phyloP scores from a whole-genome alignment of 1,140 invertebrate species.

The Aradophagus sp. region DNA sequence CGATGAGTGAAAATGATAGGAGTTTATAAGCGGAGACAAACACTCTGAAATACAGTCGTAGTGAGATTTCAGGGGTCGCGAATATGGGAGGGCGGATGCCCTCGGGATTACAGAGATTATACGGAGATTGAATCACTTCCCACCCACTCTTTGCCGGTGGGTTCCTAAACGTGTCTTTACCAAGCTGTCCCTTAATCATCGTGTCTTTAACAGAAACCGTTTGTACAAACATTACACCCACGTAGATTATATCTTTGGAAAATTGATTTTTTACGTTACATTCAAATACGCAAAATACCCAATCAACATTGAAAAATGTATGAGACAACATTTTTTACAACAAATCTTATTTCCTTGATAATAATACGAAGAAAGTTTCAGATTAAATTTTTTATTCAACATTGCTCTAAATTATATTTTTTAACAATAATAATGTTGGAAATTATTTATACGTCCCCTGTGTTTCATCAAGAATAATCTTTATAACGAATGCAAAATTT shows the following conservation, averaged over 20 bases:
- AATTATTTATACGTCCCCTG: too few relatives aligned
- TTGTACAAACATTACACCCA: conserved; percentile 51
- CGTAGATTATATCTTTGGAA: conserved; percentile 35
- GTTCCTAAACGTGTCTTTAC: conserved; percentile 62
- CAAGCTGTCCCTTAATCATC: conserved; percentile 56
- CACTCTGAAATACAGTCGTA: conserved; percentile 51
- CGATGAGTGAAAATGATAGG: conserved; percentile 59
- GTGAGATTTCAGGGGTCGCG: conserved; percentile 53
- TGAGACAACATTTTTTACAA: too few relatives aligned
- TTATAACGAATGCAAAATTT: too few relatives aligned
- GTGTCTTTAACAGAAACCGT: conserved; percentile 53
- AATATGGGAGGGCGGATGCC: conserved; percentile 61
- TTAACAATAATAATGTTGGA: too few relatives aligned
- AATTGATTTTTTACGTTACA: conserved; percentile 29
- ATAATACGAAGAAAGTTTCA: too few relatives aligned
- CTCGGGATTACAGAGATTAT: conserved; percentile 70
- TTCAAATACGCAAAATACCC: too few relatives aligned
- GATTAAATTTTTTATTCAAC: too few relatives aligned
- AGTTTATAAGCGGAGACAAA: conserved; percentile 47
- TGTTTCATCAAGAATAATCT: too few relatives aligned
- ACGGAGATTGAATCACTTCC: conserved; percentile 70
- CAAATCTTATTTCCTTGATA: too few relatives aligned
- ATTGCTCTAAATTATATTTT: too few relatives aligned
- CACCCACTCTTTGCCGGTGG: conserved; percentile 57
- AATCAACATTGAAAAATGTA: too few relatives aligned